Evolutionary conservation across 2,888 invertebrate species (phyloP).

Genomic region (Oegoconia quadripuncta): DNA sequence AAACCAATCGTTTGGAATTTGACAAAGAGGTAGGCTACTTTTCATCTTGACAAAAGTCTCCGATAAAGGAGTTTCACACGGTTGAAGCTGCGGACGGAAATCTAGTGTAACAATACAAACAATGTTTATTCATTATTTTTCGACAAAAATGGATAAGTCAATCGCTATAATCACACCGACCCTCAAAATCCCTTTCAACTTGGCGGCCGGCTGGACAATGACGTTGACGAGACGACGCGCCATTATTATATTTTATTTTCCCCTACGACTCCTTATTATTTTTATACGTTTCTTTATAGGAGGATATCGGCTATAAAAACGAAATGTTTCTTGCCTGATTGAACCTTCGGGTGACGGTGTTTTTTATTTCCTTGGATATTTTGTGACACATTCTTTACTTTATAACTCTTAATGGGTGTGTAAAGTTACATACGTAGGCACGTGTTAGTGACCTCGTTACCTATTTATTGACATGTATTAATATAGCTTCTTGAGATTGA

Average conservation of each 20-base stretch:
- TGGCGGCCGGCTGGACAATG: conserved; percentile 43
- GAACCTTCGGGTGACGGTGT: conserved; percentile 48
- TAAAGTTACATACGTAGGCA: neutral
- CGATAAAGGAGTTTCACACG: too few relatives aligned
- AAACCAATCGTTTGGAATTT: too few relatives aligned
- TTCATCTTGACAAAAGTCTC: too few relatives aligned
- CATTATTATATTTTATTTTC: conserved; percentile 71
- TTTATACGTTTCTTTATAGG: conserved; percentile 67
- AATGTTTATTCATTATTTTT: neutral
- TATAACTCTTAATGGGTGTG: conserved; percentile 14
- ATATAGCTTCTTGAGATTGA: too few relatives aligned
- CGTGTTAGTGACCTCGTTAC: too few relatives aligned
- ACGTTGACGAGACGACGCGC: conserved; percentile 47
- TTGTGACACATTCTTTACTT: conserved; percentile 25
- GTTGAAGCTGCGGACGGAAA: too few relatives aligned
- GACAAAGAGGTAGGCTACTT: too few relatives aligned
- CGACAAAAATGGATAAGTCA: neutral
- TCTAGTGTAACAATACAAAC: too few relatives aligned
- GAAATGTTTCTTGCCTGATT: conserved; percentile 69
- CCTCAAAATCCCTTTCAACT: conserved; percentile 37
- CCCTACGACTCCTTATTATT: conserved; percentile 67
- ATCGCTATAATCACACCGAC: neutral
- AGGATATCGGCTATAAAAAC: conserved; percentile 66
- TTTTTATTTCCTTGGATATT: conserved; percentile 44
- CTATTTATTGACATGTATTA: too few relatives aligned